Conservation (phyloP, 2,888 invertebrate species). For the Caenorhabditis afra region DNA sequence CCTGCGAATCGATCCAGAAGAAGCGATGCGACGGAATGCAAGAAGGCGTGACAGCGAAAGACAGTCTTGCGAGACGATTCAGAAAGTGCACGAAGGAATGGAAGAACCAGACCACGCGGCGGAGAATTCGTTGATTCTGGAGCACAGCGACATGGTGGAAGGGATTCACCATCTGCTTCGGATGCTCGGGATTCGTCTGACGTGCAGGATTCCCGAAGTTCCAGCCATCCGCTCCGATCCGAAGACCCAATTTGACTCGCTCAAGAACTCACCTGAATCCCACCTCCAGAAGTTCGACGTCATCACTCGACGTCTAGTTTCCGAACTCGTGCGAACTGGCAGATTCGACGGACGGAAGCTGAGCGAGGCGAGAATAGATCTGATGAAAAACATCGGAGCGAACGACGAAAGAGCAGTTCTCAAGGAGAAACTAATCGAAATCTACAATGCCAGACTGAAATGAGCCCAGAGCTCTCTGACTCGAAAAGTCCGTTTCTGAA, state of each 20-base stretch:
- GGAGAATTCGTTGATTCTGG: conserved; percentile 20
- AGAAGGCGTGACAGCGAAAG: conserved; percentile 1
- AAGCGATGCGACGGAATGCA: conserved; percentile 32
- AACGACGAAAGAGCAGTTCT: neutral
- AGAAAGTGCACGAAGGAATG: conserved; percentile 22
- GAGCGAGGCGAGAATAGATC: conserved; percentile 4
- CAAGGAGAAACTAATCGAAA: neutral
- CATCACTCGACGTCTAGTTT: conserved; percentile 18
- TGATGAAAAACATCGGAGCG: neutral
- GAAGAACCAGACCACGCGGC: conserved; percentile 8
- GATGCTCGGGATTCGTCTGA: neutral
- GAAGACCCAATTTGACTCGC: no score
- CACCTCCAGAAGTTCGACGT: conserved; percentile 6
- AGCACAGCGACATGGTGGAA: neutral
- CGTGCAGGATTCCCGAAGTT: no score
- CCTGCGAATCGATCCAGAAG: conserved; percentile 19
- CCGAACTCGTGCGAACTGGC: conserved; percentile 29
- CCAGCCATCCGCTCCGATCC: no score
- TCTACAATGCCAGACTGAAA: neutral
- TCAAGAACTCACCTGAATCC: no score
- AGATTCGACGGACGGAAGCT: conserved; percentile 15
- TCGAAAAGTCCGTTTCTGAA: neutral
- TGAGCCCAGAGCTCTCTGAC: neutral
- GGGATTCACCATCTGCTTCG: conserved; percentile 1
- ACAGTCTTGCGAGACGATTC: conserved; percentile 33